A percentile compares a stretch with the other conserved stretches of the same genome.
phyloP scores from a whole-genome alignment of 30 jellyfish, hydroid and myxozoan species.

The Rhopilema esculentum region DNA sequence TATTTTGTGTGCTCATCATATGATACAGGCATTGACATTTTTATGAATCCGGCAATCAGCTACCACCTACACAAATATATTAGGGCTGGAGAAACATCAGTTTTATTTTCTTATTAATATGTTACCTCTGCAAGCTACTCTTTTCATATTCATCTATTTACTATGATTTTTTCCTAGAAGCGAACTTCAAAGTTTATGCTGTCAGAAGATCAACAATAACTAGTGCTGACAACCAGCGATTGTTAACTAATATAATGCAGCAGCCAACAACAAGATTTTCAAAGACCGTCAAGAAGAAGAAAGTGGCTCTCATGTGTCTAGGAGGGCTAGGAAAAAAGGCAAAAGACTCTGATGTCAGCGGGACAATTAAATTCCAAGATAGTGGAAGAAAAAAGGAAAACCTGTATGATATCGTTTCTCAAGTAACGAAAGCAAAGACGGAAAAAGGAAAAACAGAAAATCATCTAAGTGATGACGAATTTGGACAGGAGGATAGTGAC shows the following conservation, averaged over 20 bases:
- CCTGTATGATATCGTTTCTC: constrained; percentile 22
- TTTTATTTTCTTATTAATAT: too few species aligned
- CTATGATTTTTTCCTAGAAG: too few species aligned
- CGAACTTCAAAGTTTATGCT: constrained; percentile 18
- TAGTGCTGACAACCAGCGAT: constrained; percentile 8
- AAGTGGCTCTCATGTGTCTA: constrained; percentile 11
- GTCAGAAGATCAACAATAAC: constrained; percentile 54
- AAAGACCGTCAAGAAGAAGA: constrained; percentile 20
- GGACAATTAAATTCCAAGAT: background rate
- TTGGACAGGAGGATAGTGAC: constrained; percentile 29
- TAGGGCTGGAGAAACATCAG: too few species aligned
- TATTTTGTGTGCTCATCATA: too few species aligned
- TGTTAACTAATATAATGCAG: constrained; percentile 10
- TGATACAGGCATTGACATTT: too few species aligned
- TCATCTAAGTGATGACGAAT: background rate
- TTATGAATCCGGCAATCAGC: too few species aligned
- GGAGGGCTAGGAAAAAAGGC: constrained; percentile 24
- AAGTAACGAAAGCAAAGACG: constrained; percentile 48
- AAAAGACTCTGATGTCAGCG: background rate
- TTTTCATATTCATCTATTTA: too few species aligned
- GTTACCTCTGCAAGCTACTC: too few species aligned
- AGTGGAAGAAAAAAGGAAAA: background rate
- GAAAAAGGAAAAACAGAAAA: background rate
- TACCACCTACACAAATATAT: too few species aligned
- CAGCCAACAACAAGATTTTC: constrained; percentile 13